Base-by-base conservation (phyloP, 2,113 vertebrate species). In the Phasianus colchicus region DNA sequence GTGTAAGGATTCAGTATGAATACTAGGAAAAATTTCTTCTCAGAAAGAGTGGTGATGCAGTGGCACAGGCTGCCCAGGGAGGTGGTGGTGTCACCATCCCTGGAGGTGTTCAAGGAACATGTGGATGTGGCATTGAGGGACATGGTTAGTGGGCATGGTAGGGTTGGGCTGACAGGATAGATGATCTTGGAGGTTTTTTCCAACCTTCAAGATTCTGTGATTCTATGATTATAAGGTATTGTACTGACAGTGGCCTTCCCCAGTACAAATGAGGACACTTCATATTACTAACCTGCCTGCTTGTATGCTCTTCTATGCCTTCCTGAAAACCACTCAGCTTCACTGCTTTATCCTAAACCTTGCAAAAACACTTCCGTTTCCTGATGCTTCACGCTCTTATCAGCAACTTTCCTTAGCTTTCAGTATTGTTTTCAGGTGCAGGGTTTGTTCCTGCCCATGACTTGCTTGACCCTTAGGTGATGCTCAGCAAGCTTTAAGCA, bases 371-470 rank as follows among this genome's bases (percentile, higher is more conserved):
- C 21, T 64, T 67, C 6, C 4, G 4, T 70, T 92, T 88, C 50
- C 32, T 77, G 42, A 30, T 55, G 45, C 64, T 93, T 88, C 0
- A 0, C 36, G 40, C 36, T 54, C 52, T 19, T 10, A 36, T 32
- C n/a, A 80, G 21, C 55, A 50, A 40, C 50, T 85, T 79, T 83
- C 30, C 11, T 17, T 20, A 76, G 21, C 19, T 80, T 42, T 54
- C 58, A 63, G 45, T 45, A 19, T 58, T 50, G 47, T 36, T 19
- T 45, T 75, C 48, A 69, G 42, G 22, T 55, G 10, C 50, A 38
- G 29, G 52, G 8, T 36, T 84, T 63, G 9, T 6, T 11, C 10
- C 5, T 73, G 66, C 13, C 25, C 66, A 15, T 0, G 0, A 20
- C 32, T 13, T 34, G 8, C 38, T 69, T 60, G 11, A 13, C 30